Evolutionary conservation across 2,113 vertebrate genomes (phyloP).

Genomic region (Anoura caudifer): DNA sequence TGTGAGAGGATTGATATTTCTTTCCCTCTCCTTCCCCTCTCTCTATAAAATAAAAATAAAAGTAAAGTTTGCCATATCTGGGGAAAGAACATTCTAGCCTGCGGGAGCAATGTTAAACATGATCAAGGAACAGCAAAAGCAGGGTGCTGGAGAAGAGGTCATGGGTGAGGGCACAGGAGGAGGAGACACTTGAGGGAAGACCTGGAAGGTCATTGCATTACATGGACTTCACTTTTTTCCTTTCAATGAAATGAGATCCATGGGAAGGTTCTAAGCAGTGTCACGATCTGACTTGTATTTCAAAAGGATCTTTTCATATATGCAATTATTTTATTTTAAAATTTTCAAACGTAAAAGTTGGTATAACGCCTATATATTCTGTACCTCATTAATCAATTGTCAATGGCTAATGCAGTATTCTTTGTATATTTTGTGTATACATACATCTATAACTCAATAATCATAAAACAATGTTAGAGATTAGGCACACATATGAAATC

Average conservation of each 20-base stretch:
- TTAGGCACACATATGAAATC: not conserved
- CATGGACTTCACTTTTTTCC: not conserved
- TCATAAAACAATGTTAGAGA: not conserved
- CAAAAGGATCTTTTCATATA: not conserved
- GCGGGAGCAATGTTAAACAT: not conserved
- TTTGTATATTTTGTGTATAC: not conserved
- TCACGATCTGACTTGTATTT: not conserved
- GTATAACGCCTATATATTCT: not conserved
- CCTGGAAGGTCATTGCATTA: not conserved
- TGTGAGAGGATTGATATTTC: no score
- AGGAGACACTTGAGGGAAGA: not conserved
- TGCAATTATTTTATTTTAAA: not conserved
- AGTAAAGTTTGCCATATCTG: no score
- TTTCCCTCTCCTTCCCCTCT: no score
- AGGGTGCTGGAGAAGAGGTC: not conserved
- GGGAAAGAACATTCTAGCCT: no score
- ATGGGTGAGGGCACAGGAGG: not conserved
- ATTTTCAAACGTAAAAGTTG: not conserved
- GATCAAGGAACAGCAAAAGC: not conserved
- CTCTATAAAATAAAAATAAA: no score
- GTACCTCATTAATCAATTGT: not conserved
- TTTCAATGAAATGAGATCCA: not conserved
- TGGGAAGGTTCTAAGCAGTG: not conserved
- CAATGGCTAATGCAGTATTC: not conserved
- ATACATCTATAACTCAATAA: not conserved